Evolutionary conservation across 2,888 invertebrate genomes (phyloP).

Genomic region (Oegoconia quadripuncta): DNA sequence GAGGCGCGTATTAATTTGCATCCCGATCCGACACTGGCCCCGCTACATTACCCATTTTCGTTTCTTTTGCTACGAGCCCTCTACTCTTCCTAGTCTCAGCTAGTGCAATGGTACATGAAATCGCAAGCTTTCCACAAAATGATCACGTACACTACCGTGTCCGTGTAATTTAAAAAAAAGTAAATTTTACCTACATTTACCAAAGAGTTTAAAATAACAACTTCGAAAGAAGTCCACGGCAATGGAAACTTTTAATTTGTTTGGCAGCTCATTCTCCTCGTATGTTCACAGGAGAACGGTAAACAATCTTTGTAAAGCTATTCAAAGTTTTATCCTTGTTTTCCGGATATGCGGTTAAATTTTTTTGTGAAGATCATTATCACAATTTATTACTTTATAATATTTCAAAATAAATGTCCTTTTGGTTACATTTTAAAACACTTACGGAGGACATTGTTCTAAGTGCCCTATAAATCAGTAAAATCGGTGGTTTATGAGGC

Average conservation of each 20-base stretch:
- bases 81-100: constrained; percentile 32
- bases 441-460: constrained; percentile 47
- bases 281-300: neutral
- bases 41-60: constrained; percentile 60
- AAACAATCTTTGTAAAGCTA: neutral
- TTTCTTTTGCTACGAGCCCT: constrained; percentile 53
- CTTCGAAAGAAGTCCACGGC: neutral
- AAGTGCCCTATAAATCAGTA: constrained; percentile 55
- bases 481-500: constrained; percentile 41
- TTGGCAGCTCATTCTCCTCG: neutral
- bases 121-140: constrained; percentile 16
- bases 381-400: constrained; percentile 19
- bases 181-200: neutral
- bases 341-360: neutral
- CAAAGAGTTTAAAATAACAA: neutral
- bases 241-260: constrained; percentile 4
- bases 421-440: constrained; percentile 45
- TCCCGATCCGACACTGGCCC: constrained; percentile 56
- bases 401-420: constrained; percentile 34
- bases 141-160: constrained; percentile 1
- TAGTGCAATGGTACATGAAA: constrained; percentile 49
- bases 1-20: constrained; percentile 76
- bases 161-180: constrained; percentile 2
- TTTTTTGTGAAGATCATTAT: neutral
- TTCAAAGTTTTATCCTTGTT: neutral